Base-by-base conservation (phyloP, 2,888 invertebrate genomes). In the Tineola bisselliella region DNA sequence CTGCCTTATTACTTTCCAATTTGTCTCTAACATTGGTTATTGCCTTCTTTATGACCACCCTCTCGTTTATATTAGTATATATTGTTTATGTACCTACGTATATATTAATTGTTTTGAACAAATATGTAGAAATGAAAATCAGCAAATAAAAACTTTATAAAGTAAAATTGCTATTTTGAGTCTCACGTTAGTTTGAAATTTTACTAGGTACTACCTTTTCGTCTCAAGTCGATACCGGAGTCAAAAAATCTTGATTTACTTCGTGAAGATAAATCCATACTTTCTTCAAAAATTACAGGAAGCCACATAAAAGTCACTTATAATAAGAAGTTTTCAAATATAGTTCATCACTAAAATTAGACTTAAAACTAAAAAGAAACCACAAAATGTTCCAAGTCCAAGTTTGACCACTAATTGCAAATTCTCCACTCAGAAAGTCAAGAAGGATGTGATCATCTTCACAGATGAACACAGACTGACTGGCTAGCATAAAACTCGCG, bases 201-300 rank as follows among this genome's bases (percentile, higher is more conserved):
- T 19, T 18, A 19, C 4, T 17, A 48, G 13, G 2, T 48, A 38
- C 10, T 48, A 87, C 87, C 87, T 87, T 86, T 87, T 74, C 87
- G 84, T 66, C 86, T 77, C 72, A 86, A 72, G 76, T 83, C 81
- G 81, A 87, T 87, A 70, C 87, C 87, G 73, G 87, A 87, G 84
- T 87, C 87, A 79, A 84, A 87, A 86, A 87, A 87, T 84, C 87
- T 87, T 82, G 87, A 87, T 84, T 87, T 87, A 86, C 87, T 84
- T 77, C 87, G 70, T 72, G 84, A 73, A 65, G 87, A 84, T 63
- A 87, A 80, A 79, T 87, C 87, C 87, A 87, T 87, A 72, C 67
- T 62, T 65, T 68, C 66, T 73, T 69, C 73, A 59, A 59, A 57
- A 60, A 56, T 61, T 43, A 18, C 62, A 63, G 61, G 52, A 57